Evolutionary conservation across 2,797 vertebrate species (phyloP).

Genomic region (Chelidonichthys spinosus): DNA sequence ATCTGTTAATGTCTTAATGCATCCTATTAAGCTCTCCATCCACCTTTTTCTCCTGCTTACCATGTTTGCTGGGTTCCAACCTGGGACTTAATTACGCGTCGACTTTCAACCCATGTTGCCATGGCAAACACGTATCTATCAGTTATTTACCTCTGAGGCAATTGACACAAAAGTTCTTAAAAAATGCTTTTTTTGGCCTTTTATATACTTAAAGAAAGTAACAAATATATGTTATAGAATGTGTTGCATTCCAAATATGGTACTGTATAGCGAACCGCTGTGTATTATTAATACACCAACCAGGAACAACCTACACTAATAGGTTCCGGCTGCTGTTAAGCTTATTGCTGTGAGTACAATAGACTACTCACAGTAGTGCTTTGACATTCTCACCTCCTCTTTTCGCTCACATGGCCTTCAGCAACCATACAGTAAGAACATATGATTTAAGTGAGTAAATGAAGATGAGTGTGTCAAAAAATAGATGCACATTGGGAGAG

Average conservation of each 20-base stretch:
- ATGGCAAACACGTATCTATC: background rate
- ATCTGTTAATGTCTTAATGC: slow-evolving; percentile 51
- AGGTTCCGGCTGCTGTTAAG: background rate
- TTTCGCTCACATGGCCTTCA: background rate
- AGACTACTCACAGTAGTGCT: background rate
- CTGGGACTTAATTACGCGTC: background rate
- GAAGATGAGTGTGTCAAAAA: background rate
- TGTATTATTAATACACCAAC: background rate
- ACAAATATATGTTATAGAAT: background rate
- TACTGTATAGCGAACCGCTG: background rate
- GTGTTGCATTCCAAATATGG: background rate
- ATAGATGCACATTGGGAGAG: background rate
- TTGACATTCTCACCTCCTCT: background rate
- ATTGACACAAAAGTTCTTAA: background rate
- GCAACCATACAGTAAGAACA: background rate
- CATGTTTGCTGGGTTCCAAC: background rate
- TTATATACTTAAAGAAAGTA: background rate
- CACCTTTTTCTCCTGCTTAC: background rate
- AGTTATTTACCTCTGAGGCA: background rate
- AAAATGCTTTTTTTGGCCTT: background rate
- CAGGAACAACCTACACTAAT: background rate
- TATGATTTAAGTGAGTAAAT: background rate
- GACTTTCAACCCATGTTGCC: background rate
- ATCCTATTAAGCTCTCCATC: slow-evolving; percentile 17
- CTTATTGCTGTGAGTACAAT: background rate